These are phyloP conservation scores for Propithecus deckenii DNA, from an alignment of 2,797 vertebrate species.

Conservation along the genomic window DNA sequence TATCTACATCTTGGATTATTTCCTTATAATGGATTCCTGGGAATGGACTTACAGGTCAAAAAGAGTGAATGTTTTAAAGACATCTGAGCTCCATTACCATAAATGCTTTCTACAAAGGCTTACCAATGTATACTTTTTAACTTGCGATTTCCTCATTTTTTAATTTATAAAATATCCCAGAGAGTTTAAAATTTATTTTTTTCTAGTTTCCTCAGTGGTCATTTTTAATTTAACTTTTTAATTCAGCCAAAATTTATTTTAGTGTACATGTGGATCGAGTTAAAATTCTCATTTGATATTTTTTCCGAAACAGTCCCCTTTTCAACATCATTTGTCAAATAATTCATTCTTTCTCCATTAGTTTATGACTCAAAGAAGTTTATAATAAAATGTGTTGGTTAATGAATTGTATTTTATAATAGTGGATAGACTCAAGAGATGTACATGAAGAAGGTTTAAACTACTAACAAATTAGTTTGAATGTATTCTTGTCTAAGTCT, in stretches of 20 bases:
- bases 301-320: background rate
- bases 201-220: background rate
- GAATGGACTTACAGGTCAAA: background rate
- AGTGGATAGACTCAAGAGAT: background rate
- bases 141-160: background rate
- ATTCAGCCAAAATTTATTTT: slow-evolving; percentile 18
- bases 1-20: background rate
- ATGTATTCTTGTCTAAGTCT: background rate
- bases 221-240: slow-evolving; percentile 36
- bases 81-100: background rate
- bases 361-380: background rate
- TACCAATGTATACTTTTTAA: background rate
- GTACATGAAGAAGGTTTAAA: background rate
- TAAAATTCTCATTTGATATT: background rate
- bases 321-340: background rate
- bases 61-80: slow-evolving; percentile 41
- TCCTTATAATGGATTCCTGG: background rate
- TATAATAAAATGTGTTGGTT: background rate
- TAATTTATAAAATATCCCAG: slow-evolving; percentile 39
- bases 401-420: background rate
- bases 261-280: background rate
- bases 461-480: background rate
- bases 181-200: background rate
- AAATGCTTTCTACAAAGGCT: background rate
- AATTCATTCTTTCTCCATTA: background rate